A percentile compares a stretch with the other conserved stretches of the same genome.
phyloP scores from a whole-genome alignment of 2,113 vertebrate species.

The Pan troglodytes region DNA sequence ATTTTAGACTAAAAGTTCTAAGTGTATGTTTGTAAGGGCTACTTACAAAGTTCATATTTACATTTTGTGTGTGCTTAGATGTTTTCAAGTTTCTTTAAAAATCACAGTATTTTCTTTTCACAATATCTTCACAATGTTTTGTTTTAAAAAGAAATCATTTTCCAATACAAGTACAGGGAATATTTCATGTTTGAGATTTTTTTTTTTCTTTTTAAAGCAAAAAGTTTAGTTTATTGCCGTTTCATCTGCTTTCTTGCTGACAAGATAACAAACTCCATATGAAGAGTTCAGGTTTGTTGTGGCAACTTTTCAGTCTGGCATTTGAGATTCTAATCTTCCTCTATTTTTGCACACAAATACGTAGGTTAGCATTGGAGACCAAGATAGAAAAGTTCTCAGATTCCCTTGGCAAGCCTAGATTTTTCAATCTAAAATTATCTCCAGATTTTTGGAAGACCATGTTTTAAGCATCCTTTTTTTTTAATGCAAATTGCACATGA shows the following conservation, averaged over 20 bases:
- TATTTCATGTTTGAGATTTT: constrained; percentile 23
- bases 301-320: constrained; percentile 68
- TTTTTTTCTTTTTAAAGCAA: constrained; percentile 32
- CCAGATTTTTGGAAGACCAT: constrained; percentile 75
- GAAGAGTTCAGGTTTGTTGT: constrained; percentile 59
- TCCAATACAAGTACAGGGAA: not conserved
- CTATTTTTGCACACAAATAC: constrained; percentile 78
- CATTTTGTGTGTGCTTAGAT: not conserved
- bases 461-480: constrained; percentile 65
- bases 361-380: constrained; percentile 70
- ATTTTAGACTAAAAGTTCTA: constrained; percentile 5
- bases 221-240: constrained; percentile 34
- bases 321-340: constrained; percentile 77
- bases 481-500: constrained; percentile 40
- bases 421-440: constrained; percentile 74
- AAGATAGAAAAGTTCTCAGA: constrained; percentile 78
- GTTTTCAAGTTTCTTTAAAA: constrained; percentile 37
- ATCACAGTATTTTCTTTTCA: not conserved
- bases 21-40: constrained; percentile 1
- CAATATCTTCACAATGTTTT: not conserved
- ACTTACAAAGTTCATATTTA: constrained; percentile 24
- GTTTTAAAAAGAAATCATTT: not conserved
- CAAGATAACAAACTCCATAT: constrained; percentile 60
- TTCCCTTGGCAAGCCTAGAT: constrained; percentile 76
- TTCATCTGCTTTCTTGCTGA: constrained; percentile 64